Evolutionary conservation across 2,113 vertebrate genomes (phyloP), one percentile per base, ranked within the genome.

Genomic region (Bos javanicus): DNA sequence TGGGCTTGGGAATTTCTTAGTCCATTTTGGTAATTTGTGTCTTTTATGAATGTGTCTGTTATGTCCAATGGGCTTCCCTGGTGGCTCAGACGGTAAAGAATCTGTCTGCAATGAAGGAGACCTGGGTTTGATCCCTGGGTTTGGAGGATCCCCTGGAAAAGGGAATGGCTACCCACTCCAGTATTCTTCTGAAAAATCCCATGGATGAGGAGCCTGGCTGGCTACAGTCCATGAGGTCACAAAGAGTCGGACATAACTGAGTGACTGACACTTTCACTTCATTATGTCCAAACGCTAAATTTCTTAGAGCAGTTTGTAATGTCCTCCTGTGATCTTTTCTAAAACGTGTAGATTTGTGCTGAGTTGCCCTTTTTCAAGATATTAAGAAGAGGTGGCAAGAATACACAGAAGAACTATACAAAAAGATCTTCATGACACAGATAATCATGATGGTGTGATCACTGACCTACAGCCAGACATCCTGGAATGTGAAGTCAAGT

Each of bases 171-270:
- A 39, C n/a, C 19, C n/a, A 39, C n/a, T 23, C 67, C 10, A 71
- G 5, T 39, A 21, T 39, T 71, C n/a, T 71, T 12, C 67, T 36
- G 19, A 21, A 71, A 76, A 76, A 43, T 14, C 39, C 71, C 71
- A 14, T 15, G 71, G 23, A 14, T 0, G 3, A 7, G 71, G 71
- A 76, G 39, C 39, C 36, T 76, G 71, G 21, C 1, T 1, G 2
- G 36, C n/a, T 14, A 26, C 12, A 14, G 36, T 14, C 23, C 36
- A 7, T 14, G 71, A 43, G 71, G 12, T 76, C 6, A 26, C 36
- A 43, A 25, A 74, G 23, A 76, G 36, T 76, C 2, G 0, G 71
- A 26, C 36, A 26, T 0, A 0, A 7, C 11, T 76, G 71, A 43
- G 3, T 43, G 39, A 76, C 39, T 43, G 0, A 43, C 71, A 13